phyloP scores from a whole-genome alignment of 1,140 invertebrate species.

The Sarcophaga peregrina region DNA sequence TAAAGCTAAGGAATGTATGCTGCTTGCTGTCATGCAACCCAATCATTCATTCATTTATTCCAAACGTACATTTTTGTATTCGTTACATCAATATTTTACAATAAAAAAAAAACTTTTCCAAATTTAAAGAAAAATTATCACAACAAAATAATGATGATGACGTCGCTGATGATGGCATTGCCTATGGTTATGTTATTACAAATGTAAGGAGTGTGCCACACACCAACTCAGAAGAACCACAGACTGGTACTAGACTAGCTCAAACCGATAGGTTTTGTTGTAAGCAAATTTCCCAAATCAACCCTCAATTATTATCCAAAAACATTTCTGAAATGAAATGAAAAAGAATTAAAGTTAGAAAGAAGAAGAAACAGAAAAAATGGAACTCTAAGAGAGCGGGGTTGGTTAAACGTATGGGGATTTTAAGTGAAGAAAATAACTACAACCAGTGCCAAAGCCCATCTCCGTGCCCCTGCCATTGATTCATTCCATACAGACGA shows the following conservation, averaged over 20 bases:
- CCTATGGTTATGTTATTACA: background rate
- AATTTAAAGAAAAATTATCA: constrained; percentile 32
- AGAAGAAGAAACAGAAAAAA: no score
- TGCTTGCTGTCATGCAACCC: background rate
- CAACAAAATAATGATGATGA: background rate
- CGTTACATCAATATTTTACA: constrained; percentile 29
- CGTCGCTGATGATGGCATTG: background rate
- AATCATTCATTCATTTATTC: background rate
- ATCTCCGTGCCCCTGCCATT: no score
- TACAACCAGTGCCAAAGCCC: no score
- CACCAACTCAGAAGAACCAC: background rate
- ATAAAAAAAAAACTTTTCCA: background rate
- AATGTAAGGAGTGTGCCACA: constrained; percentile 27
- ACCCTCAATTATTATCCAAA: background rate
- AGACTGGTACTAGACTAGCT: background rate
- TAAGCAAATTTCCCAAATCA: constrained; percentile 22
- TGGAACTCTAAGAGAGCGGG: no score
- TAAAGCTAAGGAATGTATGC: constrained; percentile 9
- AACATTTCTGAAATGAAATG: no score
- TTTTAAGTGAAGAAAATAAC: no score
- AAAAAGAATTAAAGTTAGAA: no score
- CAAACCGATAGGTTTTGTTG: no score
- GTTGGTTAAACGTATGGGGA: no score
- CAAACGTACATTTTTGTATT: no score
- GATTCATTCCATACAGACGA: background rate